These are phyloP conservation scores for Oreochromis mossambicus DNA, from an alignment of 2,797 vertebrate genomes.

Conservation along the genomic window DNA sequence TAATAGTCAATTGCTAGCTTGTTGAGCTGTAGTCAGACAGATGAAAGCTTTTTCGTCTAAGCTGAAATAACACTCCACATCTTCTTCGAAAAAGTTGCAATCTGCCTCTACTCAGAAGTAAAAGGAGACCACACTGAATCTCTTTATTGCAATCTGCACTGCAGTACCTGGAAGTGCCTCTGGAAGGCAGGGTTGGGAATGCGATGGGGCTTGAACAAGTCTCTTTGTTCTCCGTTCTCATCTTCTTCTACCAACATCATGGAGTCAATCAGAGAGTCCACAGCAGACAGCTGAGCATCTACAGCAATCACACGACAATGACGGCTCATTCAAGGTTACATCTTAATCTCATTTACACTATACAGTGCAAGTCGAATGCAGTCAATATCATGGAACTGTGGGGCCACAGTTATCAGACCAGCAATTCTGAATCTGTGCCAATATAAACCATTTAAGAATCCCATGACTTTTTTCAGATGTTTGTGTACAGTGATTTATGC, in stretches of 20 bases:
- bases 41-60: neutral
- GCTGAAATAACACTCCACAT: neutral
- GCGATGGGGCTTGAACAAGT: constrained; percentile 85
- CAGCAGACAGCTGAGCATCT: constrained; percentile 85
- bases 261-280: constrained; percentile 89
- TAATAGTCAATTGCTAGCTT: neutral
- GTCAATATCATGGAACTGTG: neutral
- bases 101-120: neutral
- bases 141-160: neutral
- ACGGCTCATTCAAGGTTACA: neutral
- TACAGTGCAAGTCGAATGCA: neutral
- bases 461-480: neutral
- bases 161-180: constrained; percentile 89
- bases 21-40: neutral
- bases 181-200: constrained; percentile 94
- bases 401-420: neutral
- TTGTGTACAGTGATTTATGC: neutral
- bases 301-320: neutral
- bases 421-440: neutral
- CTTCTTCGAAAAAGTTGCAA: neutral
- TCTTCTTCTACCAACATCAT: constrained; percentile 87
- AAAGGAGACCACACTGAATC: neutral
- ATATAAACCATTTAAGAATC: neutral
- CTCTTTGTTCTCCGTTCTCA: constrained; percentile 75
- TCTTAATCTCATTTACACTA: neutral